Evolutionary conservation across 2,888 invertebrate genomes (phyloP).

Genomic region (Sphinx pinastri): DNA sequence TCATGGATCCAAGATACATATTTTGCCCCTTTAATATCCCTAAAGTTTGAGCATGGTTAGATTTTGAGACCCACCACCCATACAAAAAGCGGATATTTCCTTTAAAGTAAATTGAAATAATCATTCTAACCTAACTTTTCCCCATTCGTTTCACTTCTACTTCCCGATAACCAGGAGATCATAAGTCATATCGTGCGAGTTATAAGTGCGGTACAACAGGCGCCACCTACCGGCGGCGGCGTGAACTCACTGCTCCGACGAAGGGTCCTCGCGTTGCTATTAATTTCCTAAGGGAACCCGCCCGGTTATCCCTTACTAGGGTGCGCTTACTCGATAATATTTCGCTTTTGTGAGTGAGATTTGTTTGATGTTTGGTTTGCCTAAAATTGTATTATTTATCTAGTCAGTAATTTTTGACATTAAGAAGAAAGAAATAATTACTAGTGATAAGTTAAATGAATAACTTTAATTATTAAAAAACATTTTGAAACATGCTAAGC

Average conservation of each 20-base stretch:
- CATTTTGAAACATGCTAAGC: too few relatives aligned
- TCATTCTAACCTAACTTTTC: neutral
- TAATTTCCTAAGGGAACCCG: conserved; percentile 82
- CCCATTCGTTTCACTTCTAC: neutral
- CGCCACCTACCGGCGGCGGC: conserved; percentile 65
- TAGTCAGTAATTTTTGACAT: neutral
- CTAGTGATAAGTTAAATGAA: too few relatives aligned
- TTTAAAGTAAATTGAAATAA: neutral
- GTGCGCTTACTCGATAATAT: conserved; percentile 18
- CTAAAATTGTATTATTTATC: neutral
- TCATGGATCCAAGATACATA: too few relatives aligned
- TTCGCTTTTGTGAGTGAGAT: neutral
- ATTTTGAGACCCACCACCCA: too few relatives aligned
- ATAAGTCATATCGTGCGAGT: neutral
- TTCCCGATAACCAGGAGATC: neutral
- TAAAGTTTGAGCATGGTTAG: too few relatives aligned
- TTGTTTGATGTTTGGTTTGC: neutral
- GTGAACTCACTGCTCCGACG: conserved; percentile 53
- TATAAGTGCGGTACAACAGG: conserved; percentile 28
- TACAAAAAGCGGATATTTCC: too few relatives aligned
- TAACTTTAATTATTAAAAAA: too few relatives aligned
- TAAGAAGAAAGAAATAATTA: neutral
- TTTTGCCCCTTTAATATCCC: too few relatives aligned
- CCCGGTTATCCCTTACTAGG: conserved; percentile 69
- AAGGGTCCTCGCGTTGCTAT: conserved; percentile 69